A percentile compares a stretch with the other conserved stretches of the same genome.
Conservation (phyloP, 2,113 vertebrate genomes). For the Cinclus mexicanus region DNA sequence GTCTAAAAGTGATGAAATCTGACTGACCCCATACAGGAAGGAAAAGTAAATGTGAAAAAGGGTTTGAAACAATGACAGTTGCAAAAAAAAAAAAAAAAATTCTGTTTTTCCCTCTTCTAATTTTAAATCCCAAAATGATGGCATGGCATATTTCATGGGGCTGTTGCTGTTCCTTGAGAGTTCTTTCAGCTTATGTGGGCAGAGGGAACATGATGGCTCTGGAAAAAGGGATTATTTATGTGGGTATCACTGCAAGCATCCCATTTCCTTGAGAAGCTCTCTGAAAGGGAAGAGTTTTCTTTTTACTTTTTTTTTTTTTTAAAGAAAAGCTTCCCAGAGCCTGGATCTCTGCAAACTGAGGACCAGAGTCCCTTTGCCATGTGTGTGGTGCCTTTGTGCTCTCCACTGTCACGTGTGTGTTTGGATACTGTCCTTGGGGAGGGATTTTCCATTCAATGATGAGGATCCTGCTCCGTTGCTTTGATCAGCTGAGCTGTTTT, state of each 20-base stretch:
- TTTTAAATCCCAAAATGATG: neutral
- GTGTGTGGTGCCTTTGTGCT: neutral
- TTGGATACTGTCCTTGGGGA: fast-evolving
- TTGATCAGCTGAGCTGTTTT: neutral
- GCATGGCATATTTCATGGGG: neutral
- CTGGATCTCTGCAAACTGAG: neutral
- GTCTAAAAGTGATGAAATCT: neutral
- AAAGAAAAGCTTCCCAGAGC: neutral
- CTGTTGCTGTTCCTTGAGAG: neutral
- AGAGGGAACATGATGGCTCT: neutral
- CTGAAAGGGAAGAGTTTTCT: neutral
- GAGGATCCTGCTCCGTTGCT: neutral
- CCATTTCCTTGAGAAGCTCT: neutral
- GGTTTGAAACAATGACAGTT: neutral
- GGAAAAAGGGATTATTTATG: neutral
- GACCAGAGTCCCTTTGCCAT: fast-evolving
- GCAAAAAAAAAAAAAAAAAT: neutral
- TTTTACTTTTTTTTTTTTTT: neutral
- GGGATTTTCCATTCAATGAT: neutral
- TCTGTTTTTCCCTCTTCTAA: fast-evolving
- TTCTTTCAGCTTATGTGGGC: neutral
- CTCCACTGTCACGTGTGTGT: neutral
- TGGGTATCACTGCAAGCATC: neutral
- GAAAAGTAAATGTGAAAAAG: neutral
- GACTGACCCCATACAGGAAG: neutral